Evolutionary conservation across 2,797 vertebrate genomes (phyloP), one percentile per base, ranked within the genome.

Genomic region (Pagetopsis macropterus): DNA sequence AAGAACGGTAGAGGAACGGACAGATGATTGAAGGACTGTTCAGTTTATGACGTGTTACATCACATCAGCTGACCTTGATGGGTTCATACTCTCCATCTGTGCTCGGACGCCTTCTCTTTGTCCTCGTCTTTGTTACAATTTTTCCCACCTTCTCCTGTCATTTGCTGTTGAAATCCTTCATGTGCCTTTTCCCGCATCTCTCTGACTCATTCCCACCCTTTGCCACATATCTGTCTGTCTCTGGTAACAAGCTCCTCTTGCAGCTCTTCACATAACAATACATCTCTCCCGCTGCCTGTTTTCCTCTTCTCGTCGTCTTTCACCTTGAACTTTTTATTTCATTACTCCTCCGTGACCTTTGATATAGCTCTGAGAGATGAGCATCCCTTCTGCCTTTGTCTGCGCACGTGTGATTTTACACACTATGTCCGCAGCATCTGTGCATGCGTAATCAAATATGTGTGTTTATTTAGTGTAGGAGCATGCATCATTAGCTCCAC

Each of bases 261-360:
- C 52, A n/a, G 55, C 52, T 65, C 46, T 23, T 57, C 65, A 49
- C 70, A 57, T 52, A 69, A 73, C 78, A 62, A 64, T 71, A 59
- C 72, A n/a, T 78, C 72, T 73, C 56, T 56, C 54, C 54, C 23
- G 11, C 54, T 61, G 23, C 55, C 65, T 43, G 3, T 67, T 59
- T 23, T 44, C 63, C 48, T 31, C 67, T 12, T 56, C 72, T 63
- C 17, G 1, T 23, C 15, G 56, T 76, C 61, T 49, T 44, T 75
- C 63, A 71, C 79, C 79, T 88, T 79, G 81, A 88, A 72, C 77
- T 51, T 78, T 40, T 68, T 76, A 19, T 69, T 78, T 82, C 66
- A 74, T 80, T 76, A 65, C 55, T 79, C 62, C 68, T 46, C 31
- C 7, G 55, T 63, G 78, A 70, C 70, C 73, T 78, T 75, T 61